A percentile compares a stretch with the other conserved stretches of the same genome.
These are phyloP conservation scores for Cebus imitator DNA, from an alignment of 2,113 vertebrate genomes.

Conservation along the genomic window DNA sequence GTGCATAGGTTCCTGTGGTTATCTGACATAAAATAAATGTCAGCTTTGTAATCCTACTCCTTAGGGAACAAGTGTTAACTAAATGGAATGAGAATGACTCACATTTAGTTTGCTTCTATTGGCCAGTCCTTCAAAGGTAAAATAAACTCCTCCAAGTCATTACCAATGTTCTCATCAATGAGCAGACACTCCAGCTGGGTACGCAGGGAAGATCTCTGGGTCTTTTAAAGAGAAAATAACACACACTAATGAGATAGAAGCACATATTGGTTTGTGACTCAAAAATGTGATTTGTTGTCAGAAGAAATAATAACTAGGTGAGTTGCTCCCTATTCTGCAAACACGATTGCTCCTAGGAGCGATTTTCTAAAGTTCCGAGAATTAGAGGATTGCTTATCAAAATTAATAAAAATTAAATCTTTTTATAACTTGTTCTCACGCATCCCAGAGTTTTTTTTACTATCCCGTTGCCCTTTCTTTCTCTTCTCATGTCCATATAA, in stretches of 20 bases:
- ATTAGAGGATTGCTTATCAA: background rate
- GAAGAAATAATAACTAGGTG: background rate
- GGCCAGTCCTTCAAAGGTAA: background rate
- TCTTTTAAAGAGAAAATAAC: background rate
- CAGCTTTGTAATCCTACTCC: background rate
- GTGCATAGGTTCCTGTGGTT: background rate
- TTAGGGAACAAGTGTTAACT: background rate
- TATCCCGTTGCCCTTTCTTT: background rate
- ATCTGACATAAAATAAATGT: background rate
- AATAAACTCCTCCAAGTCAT: background rate
- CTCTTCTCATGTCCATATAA: background rate
- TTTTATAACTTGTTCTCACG: background rate
- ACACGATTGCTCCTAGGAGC: background rate
- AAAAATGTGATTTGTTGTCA: background rate
- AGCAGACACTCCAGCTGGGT: background rate
- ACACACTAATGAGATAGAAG: accelerated
- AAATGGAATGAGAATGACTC: background rate
- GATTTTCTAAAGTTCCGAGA: background rate
- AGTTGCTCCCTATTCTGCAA: background rate
- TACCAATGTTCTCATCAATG: background rate
- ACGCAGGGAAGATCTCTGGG: background rate
- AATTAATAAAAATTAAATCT: background rate
- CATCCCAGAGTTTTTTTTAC: accelerated
- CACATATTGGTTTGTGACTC: background rate
- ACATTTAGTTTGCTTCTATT: background rate